Base-by-base conservation (phyloP, 1,140 invertebrate species). In the Heterodera carotae region DNA sequence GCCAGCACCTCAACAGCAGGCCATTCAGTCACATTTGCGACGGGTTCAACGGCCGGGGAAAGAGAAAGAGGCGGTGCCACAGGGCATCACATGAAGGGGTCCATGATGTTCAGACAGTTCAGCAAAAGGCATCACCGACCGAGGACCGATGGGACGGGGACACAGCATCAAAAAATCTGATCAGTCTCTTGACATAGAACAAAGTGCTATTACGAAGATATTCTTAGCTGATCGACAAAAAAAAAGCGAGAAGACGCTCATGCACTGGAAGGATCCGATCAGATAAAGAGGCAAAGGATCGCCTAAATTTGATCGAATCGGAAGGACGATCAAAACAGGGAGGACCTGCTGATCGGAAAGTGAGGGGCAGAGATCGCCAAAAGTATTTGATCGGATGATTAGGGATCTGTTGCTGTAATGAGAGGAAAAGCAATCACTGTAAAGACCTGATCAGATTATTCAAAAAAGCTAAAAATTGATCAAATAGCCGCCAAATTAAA, bases 61-160 rank as follows among this genome's bases (percentile, higher is more conserved):
- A 71, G 59, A 31, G 27, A 48, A 31, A 39, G 70, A 59, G 64
- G 64, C 27, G 68, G 48, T 31, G 22, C 15, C 15, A 25, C 25
- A 67, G n/a, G 5, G 7, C 36, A 36, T n/a, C 12, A 7, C 12
- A n/a, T 75, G n/a, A 75, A 75, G 29, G 68, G 74, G 33, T 48
- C 48, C 22, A 75, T 75, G 74, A 75, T 75, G 74, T 75, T 75
- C 68, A 34, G 74, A 34, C 74, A 75, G 68, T 75, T 75, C 68
- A 34, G 33, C 22, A 36, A 64, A 64, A 74, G 64, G 27, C 64
- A 56, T 25, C 64, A 71, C 12, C 56, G 48, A 53, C 12, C 43
- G 69, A 1, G 72, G 72, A 74, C 72, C 36, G 56, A 27, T 31
- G 56, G 48, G 48, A 22, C 15, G 22, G 22, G 15, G 48, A 18